Percentiles rank a stretch among this genome's conserved stretches.
Evolutionary conservation across 2,113 vertebrate species (phyloP).

Genomic region (Anhinga anhinga): DNA sequence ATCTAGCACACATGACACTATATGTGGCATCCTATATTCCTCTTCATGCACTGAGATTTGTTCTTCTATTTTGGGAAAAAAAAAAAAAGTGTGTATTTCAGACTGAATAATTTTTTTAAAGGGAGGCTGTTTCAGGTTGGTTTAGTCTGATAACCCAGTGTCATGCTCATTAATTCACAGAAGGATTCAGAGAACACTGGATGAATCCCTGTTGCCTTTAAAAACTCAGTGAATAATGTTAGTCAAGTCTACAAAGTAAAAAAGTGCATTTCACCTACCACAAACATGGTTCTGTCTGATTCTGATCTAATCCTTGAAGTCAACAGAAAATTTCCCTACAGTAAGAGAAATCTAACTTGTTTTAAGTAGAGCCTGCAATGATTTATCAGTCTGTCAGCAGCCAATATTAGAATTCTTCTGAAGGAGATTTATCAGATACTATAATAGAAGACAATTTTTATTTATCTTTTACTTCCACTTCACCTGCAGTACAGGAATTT

Average conservation of each 20-base stretch:
- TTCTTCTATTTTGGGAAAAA: neutral
- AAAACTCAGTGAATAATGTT: neutral
- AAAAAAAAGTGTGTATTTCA: neutral
- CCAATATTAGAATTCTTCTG: neutral
- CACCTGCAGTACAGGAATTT: neutral
- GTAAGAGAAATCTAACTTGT: neutral
- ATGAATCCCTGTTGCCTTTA: neutral
- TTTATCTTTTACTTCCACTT: neutral
- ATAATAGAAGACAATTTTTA: neutral
- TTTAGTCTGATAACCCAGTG: neutral
- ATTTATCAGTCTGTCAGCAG: neutral
- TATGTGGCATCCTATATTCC: accelerated
- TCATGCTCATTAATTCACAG: neutral
- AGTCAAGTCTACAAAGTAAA: neutral
- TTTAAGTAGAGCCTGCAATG: neutral
- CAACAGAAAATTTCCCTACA: neutral
- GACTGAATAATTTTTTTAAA: neutral
- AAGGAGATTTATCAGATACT: neutral
- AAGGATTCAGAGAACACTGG: neutral
- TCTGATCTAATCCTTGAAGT: neutral
- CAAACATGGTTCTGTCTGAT: neutral
- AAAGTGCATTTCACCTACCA: neutral
- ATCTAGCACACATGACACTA: neutral
- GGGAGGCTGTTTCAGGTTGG: neutral
- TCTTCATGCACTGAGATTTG: neutral